phyloP scores from a whole-genome alignment of 2,797 vertebrate species.

The Harpagifer antarcticus region DNA sequence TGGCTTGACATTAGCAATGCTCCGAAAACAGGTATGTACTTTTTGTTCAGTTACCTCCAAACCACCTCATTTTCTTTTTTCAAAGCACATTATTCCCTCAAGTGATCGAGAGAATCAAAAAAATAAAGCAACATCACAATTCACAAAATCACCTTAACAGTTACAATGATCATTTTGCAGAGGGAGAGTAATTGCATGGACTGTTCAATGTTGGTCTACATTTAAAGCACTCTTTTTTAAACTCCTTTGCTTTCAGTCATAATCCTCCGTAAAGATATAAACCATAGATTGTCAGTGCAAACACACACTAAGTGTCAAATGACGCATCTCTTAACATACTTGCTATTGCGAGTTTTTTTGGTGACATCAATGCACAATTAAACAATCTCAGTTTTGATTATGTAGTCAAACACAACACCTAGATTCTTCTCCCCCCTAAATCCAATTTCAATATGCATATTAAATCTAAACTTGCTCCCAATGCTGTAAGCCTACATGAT shows the following conservation, averaged over 20 bases:
- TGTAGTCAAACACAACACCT: constrained; percentile 41
- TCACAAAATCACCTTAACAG: constrained; percentile 38
- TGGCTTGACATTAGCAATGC: constrained; percentile 55
- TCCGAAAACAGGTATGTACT: constrained; percentile 36
- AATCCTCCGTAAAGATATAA: constrained; percentile 44
- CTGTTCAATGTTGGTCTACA: constrained; percentile 28
- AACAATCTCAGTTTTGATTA: constrained; percentile 47
- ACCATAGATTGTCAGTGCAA: constrained; percentile 85
- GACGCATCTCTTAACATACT: constrained; percentile 45
- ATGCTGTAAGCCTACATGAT: constrained; percentile 43
- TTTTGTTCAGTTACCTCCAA: constrained; percentile 18
- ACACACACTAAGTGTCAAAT: constrained; percentile 57
- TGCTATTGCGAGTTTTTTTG: constrained; percentile 40
- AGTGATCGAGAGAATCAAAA: constrained; percentile 22
- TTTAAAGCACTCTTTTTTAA: constrained; percentile 26
- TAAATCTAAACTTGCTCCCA: constrained; percentile 17
- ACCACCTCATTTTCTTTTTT: constrained; percentile 15
- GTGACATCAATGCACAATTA: constrained; percentile 66
- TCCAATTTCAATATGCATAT: constrained; percentile 2
- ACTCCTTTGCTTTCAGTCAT: constrained; percentile 29
- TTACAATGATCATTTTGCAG: constrained; percentile 54
- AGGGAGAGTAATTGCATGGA: constrained; percentile 52
- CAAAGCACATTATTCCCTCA: constrained; percentile 52
- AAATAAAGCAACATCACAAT: constrained; percentile 53
- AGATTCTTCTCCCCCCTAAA: constrained; percentile 11